Evolutionary conservation across 2,113 vertebrate species (phyloP), one percentile per base, ranked within the genome.

Genomic region (Phalacrocorax pelagicus): DNA sequence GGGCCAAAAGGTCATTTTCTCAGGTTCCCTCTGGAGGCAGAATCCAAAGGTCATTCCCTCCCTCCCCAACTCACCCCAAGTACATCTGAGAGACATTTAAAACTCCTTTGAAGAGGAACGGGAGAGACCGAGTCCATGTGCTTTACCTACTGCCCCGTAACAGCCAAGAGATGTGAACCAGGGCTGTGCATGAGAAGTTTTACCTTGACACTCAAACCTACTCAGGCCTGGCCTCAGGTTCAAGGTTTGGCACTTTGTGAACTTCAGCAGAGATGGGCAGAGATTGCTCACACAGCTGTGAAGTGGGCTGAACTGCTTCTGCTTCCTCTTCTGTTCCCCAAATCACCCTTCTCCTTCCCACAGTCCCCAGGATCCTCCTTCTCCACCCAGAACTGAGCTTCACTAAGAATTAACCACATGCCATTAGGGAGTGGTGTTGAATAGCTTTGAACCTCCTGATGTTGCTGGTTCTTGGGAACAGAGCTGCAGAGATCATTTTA

Each of bases 1-100:
- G 92, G 97, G 97, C 83, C 67, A 97, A 92, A 95, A 95, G 98
- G 98, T 98, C 97, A 95, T 79, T 96, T 98, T 98, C 97, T 97
- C 97, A 98, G 96, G 94, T 91, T 97, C 93, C 74, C 94, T 94
- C 66, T 38, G 84, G 75, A 93, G 85, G 93, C 90, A 95, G 96
- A 88, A 96, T 97, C 94, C 95, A 96, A 97, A 96, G 95, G 94
- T 97, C 93, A 92, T 59, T 82, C 87, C 91, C 93, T 96, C 65
- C 92, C 87, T 73, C 88, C 63, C 83, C 84, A 80, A 29, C 70
- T 86, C 73, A 67, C 66, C 61, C 79, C 81, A 92, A 95, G 78
- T 94, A 91, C 71, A 78, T 91, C 47, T 89, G 86, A 91, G 84
- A 93, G 83, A 65, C 83, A 57, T 88, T 92, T 78, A 46, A 89